Evolutionary conservation across 2,797 vertebrate genomes (phyloP), one percentile per base, ranked within the genome.

Genomic region (Heterohyrax brucei): DNA sequence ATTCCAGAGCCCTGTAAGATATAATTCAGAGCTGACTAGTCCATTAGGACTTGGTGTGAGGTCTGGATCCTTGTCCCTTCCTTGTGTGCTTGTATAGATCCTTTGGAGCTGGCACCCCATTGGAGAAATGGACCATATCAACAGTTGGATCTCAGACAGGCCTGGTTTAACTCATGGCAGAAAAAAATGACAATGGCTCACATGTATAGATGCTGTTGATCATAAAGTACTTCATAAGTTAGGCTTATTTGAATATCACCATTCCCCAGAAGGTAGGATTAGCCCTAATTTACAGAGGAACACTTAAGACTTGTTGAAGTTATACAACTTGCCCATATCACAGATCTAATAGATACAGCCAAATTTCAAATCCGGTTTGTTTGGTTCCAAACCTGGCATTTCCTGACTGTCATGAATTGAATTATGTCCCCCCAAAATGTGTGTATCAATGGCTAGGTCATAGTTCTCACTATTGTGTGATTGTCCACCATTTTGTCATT

Each of bases 221-320:
- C 76, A 88, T 33, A 88, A 88, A 88, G 46, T 56, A 93, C 26
- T 77, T 87, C 48, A 92, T 68, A 68, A 68, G 44, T 76, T 46
- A 93, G 82, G 7, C 48, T 93, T 79, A 80, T 26, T 84, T 75
- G 87, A 93, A 50, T 66, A 13, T 87, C 64, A 75, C 10, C 61
- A 9, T 68, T 87, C 61, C 87, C 39, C 30, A 85, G 66, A 16
- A 95, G 46, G 44, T 48, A 76, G 19, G 53, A 62, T 70, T 50
- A 75, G 80, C 70, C 48, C 22, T 44, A 80, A 64, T 48, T 89
- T 18, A 62, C 39, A n/a, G 62, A 53, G 62, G 59, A 53, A 81
- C 61, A 83, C 68, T 18, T 75, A 30, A 62, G 26, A 5, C 48
- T 85, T 91, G 44, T 61, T 87, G 48, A 76, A 96, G 78, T 75